Evolutionary conservation across 2,888 invertebrate genomes (phyloP).

Genomic region (Apomyelois bistriatella): DNA sequence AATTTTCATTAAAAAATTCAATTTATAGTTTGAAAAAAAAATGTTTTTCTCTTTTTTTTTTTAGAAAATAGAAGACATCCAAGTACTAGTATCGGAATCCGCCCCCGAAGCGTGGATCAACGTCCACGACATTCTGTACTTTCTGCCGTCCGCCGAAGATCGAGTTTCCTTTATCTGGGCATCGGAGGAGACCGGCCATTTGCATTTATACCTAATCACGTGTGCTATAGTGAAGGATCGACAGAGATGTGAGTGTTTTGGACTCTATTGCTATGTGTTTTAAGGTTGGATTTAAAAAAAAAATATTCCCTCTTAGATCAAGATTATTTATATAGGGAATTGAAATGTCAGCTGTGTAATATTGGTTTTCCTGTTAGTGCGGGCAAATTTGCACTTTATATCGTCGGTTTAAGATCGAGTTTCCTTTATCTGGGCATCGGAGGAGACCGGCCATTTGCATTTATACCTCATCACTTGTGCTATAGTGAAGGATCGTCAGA

Average conservation of each 20-base stretch:
- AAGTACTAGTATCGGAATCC: slow-evolving; percentile 58
- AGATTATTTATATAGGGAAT: no score
- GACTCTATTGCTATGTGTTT: not conserved
- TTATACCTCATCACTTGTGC: slow-evolving; percentile 88
- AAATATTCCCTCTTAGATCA: no score
- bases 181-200: slow-evolving; percentile 93
- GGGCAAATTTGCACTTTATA: slow-evolving; percentile 90
- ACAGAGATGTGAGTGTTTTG: slow-evolving; percentile 1
- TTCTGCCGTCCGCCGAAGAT: slow-evolving; percentile 81
- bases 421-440: slow-evolving; percentile 94
- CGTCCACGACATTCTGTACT: slow-evolving; percentile 93
- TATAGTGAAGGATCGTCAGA: not conserved
- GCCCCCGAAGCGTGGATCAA: slow-evolving; percentile 94
- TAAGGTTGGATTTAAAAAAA: not conserved
- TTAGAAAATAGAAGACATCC: slow-evolving; percentile 50
- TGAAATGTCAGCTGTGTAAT: no score
- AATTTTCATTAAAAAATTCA: no score
- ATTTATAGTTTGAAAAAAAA: no score
- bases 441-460: slow-evolving; percentile 94
- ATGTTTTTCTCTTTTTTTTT: not conserved
- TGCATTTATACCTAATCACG: slow-evolving; percentile 91
- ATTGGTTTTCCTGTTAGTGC: no score
- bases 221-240: slow-evolving; percentile 55
- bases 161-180: slow-evolving; percentile 91
- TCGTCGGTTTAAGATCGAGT: slow-evolving; percentile 74